A percentile compares a stretch with the other conserved stretches of the same genome.
Evolutionary conservation across 2,888 invertebrate species (phyloP).

Genomic region (Ecliptopera silaceata): DNA sequence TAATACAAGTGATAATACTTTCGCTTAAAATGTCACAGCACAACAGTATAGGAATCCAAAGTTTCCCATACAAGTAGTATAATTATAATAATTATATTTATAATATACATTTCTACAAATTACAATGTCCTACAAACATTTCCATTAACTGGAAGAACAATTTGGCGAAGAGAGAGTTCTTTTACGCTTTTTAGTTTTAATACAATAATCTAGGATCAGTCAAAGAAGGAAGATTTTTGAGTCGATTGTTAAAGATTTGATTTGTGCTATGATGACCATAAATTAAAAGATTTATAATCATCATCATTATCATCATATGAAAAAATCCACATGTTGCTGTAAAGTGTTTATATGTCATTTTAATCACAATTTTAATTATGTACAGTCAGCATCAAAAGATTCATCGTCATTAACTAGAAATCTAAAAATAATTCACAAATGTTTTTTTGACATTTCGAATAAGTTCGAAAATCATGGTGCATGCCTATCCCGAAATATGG

Average conservation of each 20-base stretch:
- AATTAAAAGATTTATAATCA: no score
- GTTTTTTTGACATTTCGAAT: no score
- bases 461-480: no score
- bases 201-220: conserved; percentile 43
- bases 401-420: no score
- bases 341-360: no score
- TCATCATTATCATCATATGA: no score
- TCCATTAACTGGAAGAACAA: conserved; percentile 52
- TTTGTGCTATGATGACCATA: conserved; percentile 12
- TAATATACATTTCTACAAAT: conserved; percentile 8
- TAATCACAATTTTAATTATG: no score
- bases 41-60: background rate
- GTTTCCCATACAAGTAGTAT: conserved; percentile 5
- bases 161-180: conserved; percentile 66
- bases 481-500: no score
- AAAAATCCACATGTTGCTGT: no score
- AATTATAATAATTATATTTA: no score
- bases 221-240: conserved; percentile 38
- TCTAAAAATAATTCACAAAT: no score
- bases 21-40: background rate
- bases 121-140: conserved; percentile 4
- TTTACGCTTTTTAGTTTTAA: conserved; percentile 36
- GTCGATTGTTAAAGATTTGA: conserved; percentile 34
- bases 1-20: background rate
- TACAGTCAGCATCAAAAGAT: no score